Evolutionary conservation across 2,888 invertebrate species (phyloP).

Genomic region (Lithophane ornitopus): DNA sequence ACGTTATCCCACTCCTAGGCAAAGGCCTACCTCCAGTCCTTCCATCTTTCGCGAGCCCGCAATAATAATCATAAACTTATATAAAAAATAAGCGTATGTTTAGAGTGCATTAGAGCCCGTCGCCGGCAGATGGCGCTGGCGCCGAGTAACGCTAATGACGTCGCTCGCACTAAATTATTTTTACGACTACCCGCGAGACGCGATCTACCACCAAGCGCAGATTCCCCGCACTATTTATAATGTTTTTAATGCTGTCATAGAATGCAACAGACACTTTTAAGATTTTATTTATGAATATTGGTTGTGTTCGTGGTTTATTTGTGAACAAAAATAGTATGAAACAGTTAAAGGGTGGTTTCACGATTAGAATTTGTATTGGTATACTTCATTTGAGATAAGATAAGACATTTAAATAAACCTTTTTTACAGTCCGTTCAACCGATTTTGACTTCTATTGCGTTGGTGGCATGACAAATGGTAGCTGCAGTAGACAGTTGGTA

Average conservation of each 20-base stretch:
- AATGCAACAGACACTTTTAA: slow-evolving; percentile 57
- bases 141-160: slow-evolving; percentile 82
- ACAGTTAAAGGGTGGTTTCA: background rate
- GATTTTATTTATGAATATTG: slow-evolving; percentile 51
- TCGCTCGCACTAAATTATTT: slow-evolving; percentile 87
- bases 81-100: slow-evolving; percentile 65
- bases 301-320: slow-evolving; percentile 3
- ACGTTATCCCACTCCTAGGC: no score
- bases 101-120: slow-evolving; percentile 64
- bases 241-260: slow-evolving; percentile 57
- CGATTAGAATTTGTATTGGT: background rate
- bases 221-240: slow-evolving; percentile 62
- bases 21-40: no score
- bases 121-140: slow-evolving; percentile 80
- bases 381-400: no score
- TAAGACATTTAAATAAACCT: no score
- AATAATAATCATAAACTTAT: slow-evolving; percentile 48
- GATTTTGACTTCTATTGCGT: no score
- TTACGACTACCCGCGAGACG: slow-evolving; percentile 83
- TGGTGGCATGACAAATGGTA: no score
- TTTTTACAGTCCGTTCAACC: no score
- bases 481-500: no score
- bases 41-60: no score
- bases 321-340: slow-evolving; percentile 21
- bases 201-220: slow-evolving; percentile 63